Base-by-base conservation (phyloP, 2,113 vertebrate species). In the Myiagra hebetior region DNA sequence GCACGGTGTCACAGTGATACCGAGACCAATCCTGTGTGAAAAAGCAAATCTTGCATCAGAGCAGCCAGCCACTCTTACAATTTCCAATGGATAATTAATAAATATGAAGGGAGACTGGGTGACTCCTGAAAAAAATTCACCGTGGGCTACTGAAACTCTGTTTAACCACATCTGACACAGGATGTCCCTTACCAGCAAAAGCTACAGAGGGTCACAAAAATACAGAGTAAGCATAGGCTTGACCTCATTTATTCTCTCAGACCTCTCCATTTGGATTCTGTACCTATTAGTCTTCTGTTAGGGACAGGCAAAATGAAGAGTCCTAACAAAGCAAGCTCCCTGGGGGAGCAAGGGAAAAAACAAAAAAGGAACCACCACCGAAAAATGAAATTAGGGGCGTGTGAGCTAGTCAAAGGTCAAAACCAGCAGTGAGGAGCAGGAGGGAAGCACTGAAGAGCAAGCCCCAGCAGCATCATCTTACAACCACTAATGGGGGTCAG, bases 171-270 rank as follows among this genome's bases (percentile, higher is more conserved):
- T 69, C 41, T 93, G 59, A 53, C 14, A 46, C 17, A 4, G 23
- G 23, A 65, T 42, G 39, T 63, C 28, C 67, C 35, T 78, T 59
- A 76, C 52, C 21, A 65, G n/a, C 19, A 33, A 63, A 63, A 93
- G 19, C 35, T 46, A 81, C 26, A 84, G 41, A 64, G 9, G 14
- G 20, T 62, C 4, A 2, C 31, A 84, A 63, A 93, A 75, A 64
- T 28, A 27, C 2, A 19, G 35, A 24, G 13, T 33, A 67, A 93
- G 24, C 0, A 0, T 35, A 63, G 31, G 6, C 63, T 63, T 77
- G 42, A 86, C 47, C 20, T 89, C 33, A 13, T 77, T 92, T 63
- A 31, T 70, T 81, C 55, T 63, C 79, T 80, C 52, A 64, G 68
- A 64, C 35, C 16, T 91, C 47, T 74, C 47, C 10, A 11, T 72